phyloP scores from a whole-genome alignment of 2,888 invertebrate genomes.

The Tipula helvola region DNA sequence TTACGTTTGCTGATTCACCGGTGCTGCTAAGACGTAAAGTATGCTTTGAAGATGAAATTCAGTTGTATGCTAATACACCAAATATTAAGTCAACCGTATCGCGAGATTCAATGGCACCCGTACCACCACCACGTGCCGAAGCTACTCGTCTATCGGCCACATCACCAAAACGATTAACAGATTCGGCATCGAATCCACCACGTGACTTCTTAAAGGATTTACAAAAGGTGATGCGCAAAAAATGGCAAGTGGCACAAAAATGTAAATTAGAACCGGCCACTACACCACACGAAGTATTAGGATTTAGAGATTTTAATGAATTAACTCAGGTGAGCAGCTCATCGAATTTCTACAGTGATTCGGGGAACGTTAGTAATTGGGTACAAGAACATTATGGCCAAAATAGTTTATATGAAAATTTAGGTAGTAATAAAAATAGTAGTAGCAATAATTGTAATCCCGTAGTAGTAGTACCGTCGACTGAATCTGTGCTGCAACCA shows the following conservation, averaged over 20 bases:
- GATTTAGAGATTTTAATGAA: constrained; percentile 71
- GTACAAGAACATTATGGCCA: constrained; percentile 75
- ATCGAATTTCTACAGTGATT: constrained; percentile 35
- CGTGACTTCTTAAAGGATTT: constrained; percentile 77
- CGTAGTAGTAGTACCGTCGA: constrained; percentile 10
- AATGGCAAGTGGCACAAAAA: constrained; percentile 88
- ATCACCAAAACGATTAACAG: constrained; percentile 63
- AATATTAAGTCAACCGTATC: constrained; percentile 21
- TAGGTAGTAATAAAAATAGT: constrained; percentile 33
- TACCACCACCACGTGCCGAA: constrained; percentile 65
- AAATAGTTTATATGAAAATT: constrained; percentile 66
- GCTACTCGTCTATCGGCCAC: constrained; percentile 56
- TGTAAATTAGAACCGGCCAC: constrained; percentile 79
- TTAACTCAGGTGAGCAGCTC: constrained; percentile 23
- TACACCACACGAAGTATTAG: constrained; percentile 81
- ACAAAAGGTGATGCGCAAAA: constrained; percentile 85
- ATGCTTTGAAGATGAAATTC: constrained; percentile 31
- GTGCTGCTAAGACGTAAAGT: constrained; percentile 35
- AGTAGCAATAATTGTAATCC: background rate
- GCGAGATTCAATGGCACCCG: constrained; percentile 32
- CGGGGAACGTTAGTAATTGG: constrained; percentile 78
- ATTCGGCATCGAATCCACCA: constrained; percentile 60
- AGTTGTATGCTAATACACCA: constrained; percentile 23
- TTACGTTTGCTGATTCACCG: constrained; percentile 36
- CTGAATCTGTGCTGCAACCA: constrained; percentile 18